Conservation (phyloP, 2,888 invertebrate species). For the Volucella zonaria region DNA sequence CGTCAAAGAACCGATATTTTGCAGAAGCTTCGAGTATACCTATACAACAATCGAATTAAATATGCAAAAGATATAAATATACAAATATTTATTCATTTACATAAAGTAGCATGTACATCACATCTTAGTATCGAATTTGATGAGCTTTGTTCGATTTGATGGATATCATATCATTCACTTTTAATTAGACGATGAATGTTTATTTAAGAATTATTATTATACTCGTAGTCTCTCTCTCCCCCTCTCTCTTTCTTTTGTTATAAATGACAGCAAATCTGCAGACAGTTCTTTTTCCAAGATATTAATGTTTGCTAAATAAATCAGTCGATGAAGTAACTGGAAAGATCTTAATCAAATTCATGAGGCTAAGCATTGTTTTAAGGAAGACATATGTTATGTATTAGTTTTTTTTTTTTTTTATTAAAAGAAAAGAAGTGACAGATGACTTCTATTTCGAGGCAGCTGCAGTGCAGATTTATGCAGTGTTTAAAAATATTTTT, state of each 20-base stretch:
- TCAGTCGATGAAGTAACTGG: too few relatives aligned
- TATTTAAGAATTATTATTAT: neutral
- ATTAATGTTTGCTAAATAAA: neutral
- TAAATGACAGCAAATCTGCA: constrained; percentile 7
- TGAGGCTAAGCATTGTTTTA: too few relatives aligned
- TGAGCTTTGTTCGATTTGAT: constrained; percentile 18
- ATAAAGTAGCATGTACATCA: neutral
- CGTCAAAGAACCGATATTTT: constrained; percentile 35
- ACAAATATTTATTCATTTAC: neutral
- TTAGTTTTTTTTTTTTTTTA: too few relatives aligned
- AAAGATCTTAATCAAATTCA: too few relatives aligned
- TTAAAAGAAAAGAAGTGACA: too few relatives aligned
- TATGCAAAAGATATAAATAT: neutral
- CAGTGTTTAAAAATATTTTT: too few relatives aligned
- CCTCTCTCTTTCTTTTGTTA: neutral
- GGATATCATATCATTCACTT: constrained; percentile 28
- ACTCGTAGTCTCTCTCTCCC: too few relatives aligned
- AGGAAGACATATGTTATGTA: too few relatives aligned
- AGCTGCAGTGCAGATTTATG: too few relatives aligned
- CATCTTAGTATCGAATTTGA: neutral
- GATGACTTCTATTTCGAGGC: too few relatives aligned
- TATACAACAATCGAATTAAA: too few relatives aligned
- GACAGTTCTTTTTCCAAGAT: constrained; percentile 6
- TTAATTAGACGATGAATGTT: constrained; percentile 37
- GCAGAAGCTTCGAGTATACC: neutral